A percentile compares a stretch with the other conserved stretches of the same genome.
These are phyloP conservation scores for Brienomyrus brachyistius DNA, from an alignment of 2,113 vertebrate species.

Conservation along the genomic window DNA sequence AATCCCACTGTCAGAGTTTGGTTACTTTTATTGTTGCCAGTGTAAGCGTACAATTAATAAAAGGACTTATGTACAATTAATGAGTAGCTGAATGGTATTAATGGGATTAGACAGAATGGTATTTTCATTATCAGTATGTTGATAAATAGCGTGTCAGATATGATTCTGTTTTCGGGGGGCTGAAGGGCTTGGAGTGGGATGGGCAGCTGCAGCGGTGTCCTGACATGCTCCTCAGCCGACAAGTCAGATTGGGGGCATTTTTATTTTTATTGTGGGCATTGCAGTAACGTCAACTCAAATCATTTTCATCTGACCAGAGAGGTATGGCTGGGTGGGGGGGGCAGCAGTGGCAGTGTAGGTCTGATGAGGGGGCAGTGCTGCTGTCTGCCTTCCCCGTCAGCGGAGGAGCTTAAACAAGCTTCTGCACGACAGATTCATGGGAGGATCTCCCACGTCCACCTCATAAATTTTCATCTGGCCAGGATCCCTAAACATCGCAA, in stretches of 20 bases:
- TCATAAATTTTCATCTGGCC: background rate
- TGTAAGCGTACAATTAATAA: background rate
- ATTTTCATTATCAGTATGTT: background rate
- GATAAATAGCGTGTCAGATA: background rate
- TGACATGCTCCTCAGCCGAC: background rate
- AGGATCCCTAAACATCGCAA: background rate
- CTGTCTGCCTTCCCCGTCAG: background rate
- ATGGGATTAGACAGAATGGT: background rate
- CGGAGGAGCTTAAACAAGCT: background rate
- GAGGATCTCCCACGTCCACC: background rate
- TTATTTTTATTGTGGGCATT: background rate
- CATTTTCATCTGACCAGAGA: slow-evolving; percentile 8
- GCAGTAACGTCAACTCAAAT: slow-evolving; percentile 3
- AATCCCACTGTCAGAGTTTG: background rate
- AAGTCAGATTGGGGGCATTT: background rate
- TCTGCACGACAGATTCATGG: background rate
- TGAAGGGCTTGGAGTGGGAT: too few relatives aligned
- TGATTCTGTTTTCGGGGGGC: background rate
- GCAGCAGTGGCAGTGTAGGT: background rate
- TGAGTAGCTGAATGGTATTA: background rate
- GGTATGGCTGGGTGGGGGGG: background rate
- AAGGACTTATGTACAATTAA: background rate
- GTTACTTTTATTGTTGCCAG: background rate
- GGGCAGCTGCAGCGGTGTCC: background rate
- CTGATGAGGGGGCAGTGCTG: background rate